Evolutionary conservation across 2,888 invertebrate species (phyloP), one percentile per base, ranked within the genome.

Genomic region (Scelioninae gen. 1): DNA sequence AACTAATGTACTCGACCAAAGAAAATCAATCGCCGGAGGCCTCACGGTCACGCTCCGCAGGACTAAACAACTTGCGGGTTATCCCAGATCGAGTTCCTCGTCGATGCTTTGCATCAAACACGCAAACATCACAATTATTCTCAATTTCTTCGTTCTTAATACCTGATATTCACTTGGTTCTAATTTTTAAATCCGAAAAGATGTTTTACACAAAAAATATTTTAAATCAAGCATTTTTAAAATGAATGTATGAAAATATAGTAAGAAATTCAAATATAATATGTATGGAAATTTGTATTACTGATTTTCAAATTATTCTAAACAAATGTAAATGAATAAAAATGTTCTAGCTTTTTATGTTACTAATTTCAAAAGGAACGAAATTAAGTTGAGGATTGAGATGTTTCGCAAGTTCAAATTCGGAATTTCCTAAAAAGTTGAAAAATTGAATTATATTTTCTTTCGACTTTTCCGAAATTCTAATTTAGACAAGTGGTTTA

Each of bases 41-140:
- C 85, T 87, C 76, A 85, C 81, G 82, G 83, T 85, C 87, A 87
- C 87, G 87, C 87, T 85, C 86, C 75, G 77, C 83, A 82, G 79
- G 51, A 63, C 69, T 47, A 6, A 15, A 63, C 63, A 58, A 76
- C 49, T 82, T 78, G 78, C 71, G 71, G 63, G 78, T 63, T 78
- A 78, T 78, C 71, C 51, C 47, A 45, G 69, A 68, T 77, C 69
- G 53, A 77, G 53, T 77, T 77, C 63, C 40, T 13, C 56, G 56
- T 45, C 56, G 31, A 45, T 34, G 31, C 40, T 38, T 16, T 51
- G 10, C 55, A 77, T 49, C 56, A 65, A 53, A 76, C 76, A 75
- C 34, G 68, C 66, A 53, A 76, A 76, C 68, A 34, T 55, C 23
- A 66, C 68, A 10, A 60, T 76, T 32, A 53, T 60, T 40, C 38